Percentiles rank a stretch among this genome's conserved stretches.
Conservation (phyloP, 2,888 invertebrate genomes). For the Cecidostiba fungosa region DNA sequence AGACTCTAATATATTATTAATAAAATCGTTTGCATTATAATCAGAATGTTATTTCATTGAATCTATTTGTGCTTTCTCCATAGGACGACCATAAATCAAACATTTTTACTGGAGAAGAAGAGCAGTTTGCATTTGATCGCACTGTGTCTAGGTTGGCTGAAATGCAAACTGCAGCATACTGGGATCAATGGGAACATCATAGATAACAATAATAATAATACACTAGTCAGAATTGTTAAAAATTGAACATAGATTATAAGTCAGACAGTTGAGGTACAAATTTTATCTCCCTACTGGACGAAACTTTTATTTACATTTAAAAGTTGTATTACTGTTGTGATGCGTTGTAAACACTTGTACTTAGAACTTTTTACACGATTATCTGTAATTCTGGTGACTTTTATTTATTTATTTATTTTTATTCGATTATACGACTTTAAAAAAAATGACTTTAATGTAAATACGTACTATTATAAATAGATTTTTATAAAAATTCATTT, state of each 20-base stretch:
- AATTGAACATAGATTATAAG: conserved; percentile 23
- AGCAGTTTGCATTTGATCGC: conserved; percentile 97
- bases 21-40: conserved; percentile 36
- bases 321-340: conserved; percentile 49
- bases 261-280: conserved; percentile 36
- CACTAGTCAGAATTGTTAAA: conserved; percentile 65
- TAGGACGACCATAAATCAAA: conserved; percentile 91
- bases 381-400: conserved; percentile 16
- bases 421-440: not conserved
- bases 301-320: conserved; percentile 41
- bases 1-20: conserved; percentile 70
- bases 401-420: conserved; percentile 62
- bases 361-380: conserved; percentile 36
- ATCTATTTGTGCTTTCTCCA: conserved; percentile 43
- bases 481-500: conserved; percentile 54
- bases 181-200: conserved; percentile 88
- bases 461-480: conserved; percentile 49
- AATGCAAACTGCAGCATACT: conserved; percentile 98
- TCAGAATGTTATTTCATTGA: not conserved
- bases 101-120: conserved; percentile 98
- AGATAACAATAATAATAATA: conserved; percentile 70
- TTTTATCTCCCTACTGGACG: not conserved
- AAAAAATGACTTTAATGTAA: conserved; percentile 36
- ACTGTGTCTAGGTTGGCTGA: conserved; percentile 96
- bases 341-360: conserved; percentile 41